phyloP scores from a whole-genome alignment of 2,888 invertebrate species.

The Caradrina kadenii region DNA sequence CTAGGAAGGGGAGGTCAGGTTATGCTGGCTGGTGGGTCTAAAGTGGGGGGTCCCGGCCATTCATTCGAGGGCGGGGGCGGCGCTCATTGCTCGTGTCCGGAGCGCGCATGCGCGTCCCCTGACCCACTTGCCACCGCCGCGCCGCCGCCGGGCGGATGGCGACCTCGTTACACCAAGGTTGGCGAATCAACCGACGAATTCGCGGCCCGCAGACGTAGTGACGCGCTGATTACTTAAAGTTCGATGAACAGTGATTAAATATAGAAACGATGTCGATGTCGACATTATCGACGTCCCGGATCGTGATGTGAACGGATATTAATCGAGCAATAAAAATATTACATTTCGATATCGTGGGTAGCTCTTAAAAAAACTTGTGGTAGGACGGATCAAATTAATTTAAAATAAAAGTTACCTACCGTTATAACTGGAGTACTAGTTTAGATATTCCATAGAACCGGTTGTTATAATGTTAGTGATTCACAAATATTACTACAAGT shows the following conservation, averaged over 20 bases:
- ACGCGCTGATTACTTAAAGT: conserved; percentile 77
- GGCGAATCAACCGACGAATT: conserved; percentile 85
- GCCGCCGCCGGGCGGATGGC: conserved; percentile 76
- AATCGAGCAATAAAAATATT: conserved; percentile 39
- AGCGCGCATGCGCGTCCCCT: conserved; percentile 87
- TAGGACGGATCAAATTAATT: conserved; percentile 10
- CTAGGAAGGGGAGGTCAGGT: conserved; percentile 80
- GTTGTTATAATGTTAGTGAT: conserved; percentile 42
- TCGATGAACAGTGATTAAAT: conserved; percentile 73
- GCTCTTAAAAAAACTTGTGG: not conserved
- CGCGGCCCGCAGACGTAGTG: conserved; percentile 83
- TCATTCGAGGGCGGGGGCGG: conserved; percentile 87
- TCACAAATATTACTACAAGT: conserved; percentile 41
- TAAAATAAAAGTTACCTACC: conserved; percentile 20
- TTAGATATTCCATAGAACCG: conserved; percentile 41
- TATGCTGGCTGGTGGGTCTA: conserved; percentile 69
- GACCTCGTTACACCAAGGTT: conserved; percentile 87
- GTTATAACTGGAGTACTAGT: conserved; percentile 39
- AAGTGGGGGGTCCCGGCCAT: conserved; percentile 82
- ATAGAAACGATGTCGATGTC: conserved; percentile 67
- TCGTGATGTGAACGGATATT: conserved; percentile 39
- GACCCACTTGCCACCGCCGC: conserved; percentile 84
- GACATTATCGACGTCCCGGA: conserved; percentile 48
- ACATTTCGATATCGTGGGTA: conserved; percentile 27
- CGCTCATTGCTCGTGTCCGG: conserved; percentile 88